These are phyloP conservation scores for Poeciliopsis infans DNA, from an alignment of 2,797 vertebrate species.

Conservation along the genomic window DNA sequence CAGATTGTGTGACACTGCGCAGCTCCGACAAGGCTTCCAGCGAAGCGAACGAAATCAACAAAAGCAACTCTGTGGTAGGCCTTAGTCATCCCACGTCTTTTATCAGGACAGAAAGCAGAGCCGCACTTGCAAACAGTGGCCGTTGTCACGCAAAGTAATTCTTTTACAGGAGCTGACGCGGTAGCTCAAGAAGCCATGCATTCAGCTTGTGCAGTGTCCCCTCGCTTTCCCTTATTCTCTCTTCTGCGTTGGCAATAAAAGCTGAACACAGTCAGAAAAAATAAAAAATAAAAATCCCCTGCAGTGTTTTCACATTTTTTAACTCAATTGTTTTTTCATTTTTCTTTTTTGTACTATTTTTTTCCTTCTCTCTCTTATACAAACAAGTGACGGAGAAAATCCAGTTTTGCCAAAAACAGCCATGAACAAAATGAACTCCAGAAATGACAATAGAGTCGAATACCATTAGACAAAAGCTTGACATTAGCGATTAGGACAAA, in stretches of 20 bases:
- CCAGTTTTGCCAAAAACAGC: not conserved
- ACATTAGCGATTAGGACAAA: not conserved
- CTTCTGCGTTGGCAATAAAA: slow-evolving; percentile 1
- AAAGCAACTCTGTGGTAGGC: slow-evolving; percentile 46
- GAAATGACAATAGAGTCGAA: not conserved
- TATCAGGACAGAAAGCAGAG: slow-evolving; percentile 28
- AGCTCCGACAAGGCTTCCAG: slow-evolving; percentile 43
- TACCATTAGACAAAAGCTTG: not conserved
- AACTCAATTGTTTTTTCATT: not conserved
- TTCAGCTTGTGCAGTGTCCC: not conserved
- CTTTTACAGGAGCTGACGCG: not conserved
- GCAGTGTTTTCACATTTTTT: slow-evolving; percentile 3
- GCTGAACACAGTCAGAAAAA: not conserved
- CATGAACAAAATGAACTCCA: not conserved
- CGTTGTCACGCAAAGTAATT: slow-evolving; percentile 38
- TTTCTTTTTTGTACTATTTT: not conserved
- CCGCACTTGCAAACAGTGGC: slow-evolving; percentile 24
- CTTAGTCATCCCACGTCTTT: slow-evolving; percentile 55
- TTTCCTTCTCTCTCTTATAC: not conserved
- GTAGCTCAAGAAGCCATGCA: not conserved
- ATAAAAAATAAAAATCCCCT: not conserved
- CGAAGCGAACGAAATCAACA: slow-evolving; percentile 60
- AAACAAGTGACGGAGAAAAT: not conserved
- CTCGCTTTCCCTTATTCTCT: not conserved
- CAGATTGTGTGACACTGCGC: slow-evolving; percentile 38